phyloP scores from a whole-genome alignment of 2,888 invertebrate genomes.

The Drosophila meridiana region DNA sequence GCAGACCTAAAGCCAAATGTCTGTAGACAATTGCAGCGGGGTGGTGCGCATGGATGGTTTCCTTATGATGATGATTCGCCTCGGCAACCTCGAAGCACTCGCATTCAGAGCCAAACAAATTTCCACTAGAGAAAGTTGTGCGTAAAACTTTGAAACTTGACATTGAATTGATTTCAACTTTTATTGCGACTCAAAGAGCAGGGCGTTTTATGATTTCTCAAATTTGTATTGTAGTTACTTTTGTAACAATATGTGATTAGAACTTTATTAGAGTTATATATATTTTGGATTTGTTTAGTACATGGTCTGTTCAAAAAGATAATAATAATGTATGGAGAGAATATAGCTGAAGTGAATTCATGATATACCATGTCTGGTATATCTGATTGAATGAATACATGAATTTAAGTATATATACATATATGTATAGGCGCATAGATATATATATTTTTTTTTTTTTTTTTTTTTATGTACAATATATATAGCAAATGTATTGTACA shows the following conservation, averaged over 20 bases:
- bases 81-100: conserved; percentile 19
- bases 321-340: too few relatives aligned
- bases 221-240: background rate
- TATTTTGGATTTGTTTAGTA: background rate
- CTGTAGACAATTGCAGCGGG: conserved; percentile 12
- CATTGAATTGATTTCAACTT: conserved; percentile 16
- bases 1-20: conserved; percentile 45
- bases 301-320: background rate
- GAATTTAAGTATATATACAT: background rate
- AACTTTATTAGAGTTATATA: background rate
- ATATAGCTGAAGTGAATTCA: too few relatives aligned
- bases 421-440: background rate
- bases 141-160: conserved; percentile 25
- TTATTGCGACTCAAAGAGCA: conserved; percentile 4
- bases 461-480: background rate
- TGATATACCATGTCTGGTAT: background rate
- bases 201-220: background rate
- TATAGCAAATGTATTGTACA: background rate
- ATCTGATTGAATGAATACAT: background rate
- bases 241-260: background rate
- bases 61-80: conserved; percentile 16
- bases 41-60: background rate
- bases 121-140: conserved; percentile 15
- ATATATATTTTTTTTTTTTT: too few relatives aligned
- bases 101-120: conserved; percentile 12